Percentiles rank a stretch among this genome's conserved stretches.
These are phyloP conservation scores for Acronicta alni DNA, from an alignment of 2,888 invertebrate genomes.

Conservation along the genomic window DNA sequence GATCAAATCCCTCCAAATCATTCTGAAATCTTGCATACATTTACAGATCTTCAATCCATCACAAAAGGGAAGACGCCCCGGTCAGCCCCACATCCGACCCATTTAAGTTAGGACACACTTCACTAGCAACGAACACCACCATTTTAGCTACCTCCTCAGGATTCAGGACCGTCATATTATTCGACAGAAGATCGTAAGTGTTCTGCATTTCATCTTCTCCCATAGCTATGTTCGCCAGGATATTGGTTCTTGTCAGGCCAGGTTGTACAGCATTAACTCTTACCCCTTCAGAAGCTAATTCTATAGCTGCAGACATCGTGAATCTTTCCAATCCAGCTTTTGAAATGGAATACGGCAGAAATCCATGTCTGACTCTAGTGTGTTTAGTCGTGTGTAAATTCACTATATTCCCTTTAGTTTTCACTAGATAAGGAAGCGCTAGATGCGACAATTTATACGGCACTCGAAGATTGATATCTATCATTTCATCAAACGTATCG, in stretches of 20 bases:
- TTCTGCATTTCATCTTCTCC: conserved; percentile 58
- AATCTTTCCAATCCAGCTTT: conserved; percentile 67
- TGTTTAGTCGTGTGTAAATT: conserved; percentile 97
- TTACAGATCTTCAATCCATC: conserved; percentile 5
- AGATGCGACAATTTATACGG: conserved; percentile 93
- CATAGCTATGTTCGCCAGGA: conserved; percentile 61
- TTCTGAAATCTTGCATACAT: too few species aligned
- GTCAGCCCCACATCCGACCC: conserved; percentile 65
- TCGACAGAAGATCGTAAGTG: conserved; percentile 51
- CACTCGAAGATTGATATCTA: conserved; percentile 94
- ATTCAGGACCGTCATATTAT: conserved; percentile 60
- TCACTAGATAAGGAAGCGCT: conserved; percentile 93
- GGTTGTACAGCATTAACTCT: conserved; percentile 69
- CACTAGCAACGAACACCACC: conserved; percentile 71
- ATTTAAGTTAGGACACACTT: conserved; percentile 67
- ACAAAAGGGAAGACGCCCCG: conserved; percentile 53
- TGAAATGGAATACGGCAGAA: conserved; percentile 61
- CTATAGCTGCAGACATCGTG: conserved; percentile 67
- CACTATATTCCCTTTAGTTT: conserved; percentile 94
- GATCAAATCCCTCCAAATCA: too few species aligned
- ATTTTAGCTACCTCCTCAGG: conserved; percentile 71
- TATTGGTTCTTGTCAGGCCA: conserved; percentile 64
- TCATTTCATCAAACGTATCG: conserved; percentile 94
- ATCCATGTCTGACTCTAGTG: conserved; percentile 69
- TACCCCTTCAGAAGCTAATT: conserved; percentile 63